Percentiles rank a stretch among this genome's conserved stretches.
phyloP scores from a whole-genome alignment of 2,113 vertebrate genomes.

The Ciconia maguari region DNA sequence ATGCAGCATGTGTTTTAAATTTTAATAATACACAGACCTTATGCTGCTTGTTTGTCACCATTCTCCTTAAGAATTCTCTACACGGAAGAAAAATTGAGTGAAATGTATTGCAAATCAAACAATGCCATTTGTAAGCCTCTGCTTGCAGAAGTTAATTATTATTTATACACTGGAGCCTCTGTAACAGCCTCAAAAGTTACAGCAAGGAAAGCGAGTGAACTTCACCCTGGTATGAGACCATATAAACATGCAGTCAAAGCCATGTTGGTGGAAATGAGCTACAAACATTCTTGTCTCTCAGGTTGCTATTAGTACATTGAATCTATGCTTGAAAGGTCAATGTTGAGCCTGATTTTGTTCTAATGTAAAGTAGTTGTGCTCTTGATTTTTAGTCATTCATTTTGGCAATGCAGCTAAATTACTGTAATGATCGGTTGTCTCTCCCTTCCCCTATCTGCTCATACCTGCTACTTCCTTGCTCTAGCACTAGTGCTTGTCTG shows the following conservation, averaged over 20 bases:
- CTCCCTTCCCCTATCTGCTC: not conserved
- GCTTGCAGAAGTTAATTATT: constrained; percentile 41
- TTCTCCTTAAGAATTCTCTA: constrained; percentile 24
- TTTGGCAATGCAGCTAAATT: not conserved
- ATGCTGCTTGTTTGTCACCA: constrained; percentile 44
- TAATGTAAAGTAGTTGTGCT: not conserved
- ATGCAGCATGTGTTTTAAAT: constrained; percentile 61
- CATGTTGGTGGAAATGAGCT: not conserved
- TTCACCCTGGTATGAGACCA: not conserved
- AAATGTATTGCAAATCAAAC: constrained; percentile 21
- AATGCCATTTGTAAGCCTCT: constrained; percentile 22
- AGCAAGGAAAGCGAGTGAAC: not conserved
- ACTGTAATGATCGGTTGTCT: not conserved
- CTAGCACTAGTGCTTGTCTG: not conserved
- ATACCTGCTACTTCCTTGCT: not conserved
- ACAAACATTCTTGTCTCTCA: not conserved
- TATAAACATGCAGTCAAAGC: not conserved
- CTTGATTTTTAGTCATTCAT: not conserved
- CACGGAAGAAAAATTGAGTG: not conserved
- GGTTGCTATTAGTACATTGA: not conserved
- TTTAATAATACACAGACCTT: constrained; percentile 58
- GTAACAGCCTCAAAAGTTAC: not conserved
- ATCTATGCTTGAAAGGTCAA: not conserved
- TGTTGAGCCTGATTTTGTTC: not conserved
- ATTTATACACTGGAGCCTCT: constrained; percentile 12